Percentiles rank a stretch among this genome's conserved stretches.
Evolutionary conservation across 2,797 vertebrate genomes (phyloP).

Genomic region (Dendrocincla fuliginosa): DNA sequence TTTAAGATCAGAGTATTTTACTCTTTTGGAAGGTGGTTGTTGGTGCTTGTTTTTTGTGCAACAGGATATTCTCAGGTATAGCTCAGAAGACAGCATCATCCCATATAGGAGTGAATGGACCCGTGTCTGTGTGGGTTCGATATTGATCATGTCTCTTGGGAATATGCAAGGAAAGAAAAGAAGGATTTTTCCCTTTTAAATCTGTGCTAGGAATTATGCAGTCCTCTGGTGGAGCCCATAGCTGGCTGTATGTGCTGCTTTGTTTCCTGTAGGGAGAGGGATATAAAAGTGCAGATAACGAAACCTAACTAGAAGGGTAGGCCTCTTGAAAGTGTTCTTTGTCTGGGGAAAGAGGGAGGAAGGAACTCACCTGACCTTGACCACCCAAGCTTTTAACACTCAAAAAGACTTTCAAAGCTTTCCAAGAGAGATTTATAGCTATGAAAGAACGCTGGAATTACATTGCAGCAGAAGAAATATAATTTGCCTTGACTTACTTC

Average conservation of each 20-base stretch:
- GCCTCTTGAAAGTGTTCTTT: constrained; percentile 62
- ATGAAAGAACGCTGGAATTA: constrained; percentile 39
- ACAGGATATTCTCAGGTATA: neutral
- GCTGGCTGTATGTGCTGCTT: neutral
- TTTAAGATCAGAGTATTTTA: neutral
- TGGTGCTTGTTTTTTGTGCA: neutral
- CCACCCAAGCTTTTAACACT: constrained; percentile 62
- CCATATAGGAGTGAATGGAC: neutral
- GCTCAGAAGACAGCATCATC: neutral
- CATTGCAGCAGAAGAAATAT: neutral
- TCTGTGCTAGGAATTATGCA: neutral
- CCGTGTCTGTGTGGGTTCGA: neutral
- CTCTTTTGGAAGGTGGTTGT: neutral
- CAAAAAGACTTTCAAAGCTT: constrained; percentile 56
- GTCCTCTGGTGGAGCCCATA: neutral
- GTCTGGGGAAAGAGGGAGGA: constrained; percentile 60
- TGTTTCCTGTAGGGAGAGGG: constrained; percentile 37
- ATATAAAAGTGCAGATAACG: constrained; percentile 53
- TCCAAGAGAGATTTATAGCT: constrained; percentile 49
- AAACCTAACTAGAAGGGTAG: constrained; percentile 62
- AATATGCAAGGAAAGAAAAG: constrained; percentile 1
- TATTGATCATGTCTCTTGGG: neutral
- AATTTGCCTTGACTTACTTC: neutral
- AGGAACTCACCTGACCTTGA: constrained; percentile 64
- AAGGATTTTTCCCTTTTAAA: constrained; percentile 14